Evolutionary conservation across 2,888 invertebrate species (phyloP), one percentile per base, ranked within the genome.

Genomic region (Mythimna loreyi): DNA sequence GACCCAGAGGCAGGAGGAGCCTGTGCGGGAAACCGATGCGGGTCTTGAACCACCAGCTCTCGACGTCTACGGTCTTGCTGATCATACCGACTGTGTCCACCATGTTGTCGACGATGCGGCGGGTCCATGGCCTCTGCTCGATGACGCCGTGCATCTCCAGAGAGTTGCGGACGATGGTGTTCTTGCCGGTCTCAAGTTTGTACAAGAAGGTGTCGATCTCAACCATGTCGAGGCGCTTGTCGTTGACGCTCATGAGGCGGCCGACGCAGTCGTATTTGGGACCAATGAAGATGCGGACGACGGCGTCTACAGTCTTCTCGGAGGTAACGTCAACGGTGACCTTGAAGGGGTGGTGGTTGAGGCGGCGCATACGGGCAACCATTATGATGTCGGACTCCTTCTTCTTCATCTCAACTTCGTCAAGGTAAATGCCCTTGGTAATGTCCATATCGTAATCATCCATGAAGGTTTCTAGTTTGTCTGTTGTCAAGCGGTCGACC

Each of bases 1-100:
- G 96, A 84, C 98, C 98, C 82, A 96, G 97, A 19, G 98, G 98
- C 77, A 98, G 91, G 60, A 98, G 91, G 60, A 98, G 96, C 70
- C 97, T 96, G 82, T 97, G 96, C 6, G 98, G 98, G 96, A 97
- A 97, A 50, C 97, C 97, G 68, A 90, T 81, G 62, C 95, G 93
- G n/a, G 89, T 85, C 87, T 93, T 93, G 90, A 97, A 96, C 90
- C 96, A 96, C 91, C 96, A 96, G 86, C 92, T 96, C 80, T 96
- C 94, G 66, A 96, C 92, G 81, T 96, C 94, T 66, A 96, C 92
- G 81, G 95, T 91, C 80, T 94, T 96, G 89, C 96, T 96, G 52
- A 96, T 93, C 71, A 94, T 94, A 25, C 88, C 91, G 36, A 96
- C 96, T 25, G 84, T 86, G 67, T 90, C 90, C 59, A 87, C 50